phyloP scores from a whole-genome alignment of 2,888 invertebrate genomes.

The Netelia inedita region DNA sequence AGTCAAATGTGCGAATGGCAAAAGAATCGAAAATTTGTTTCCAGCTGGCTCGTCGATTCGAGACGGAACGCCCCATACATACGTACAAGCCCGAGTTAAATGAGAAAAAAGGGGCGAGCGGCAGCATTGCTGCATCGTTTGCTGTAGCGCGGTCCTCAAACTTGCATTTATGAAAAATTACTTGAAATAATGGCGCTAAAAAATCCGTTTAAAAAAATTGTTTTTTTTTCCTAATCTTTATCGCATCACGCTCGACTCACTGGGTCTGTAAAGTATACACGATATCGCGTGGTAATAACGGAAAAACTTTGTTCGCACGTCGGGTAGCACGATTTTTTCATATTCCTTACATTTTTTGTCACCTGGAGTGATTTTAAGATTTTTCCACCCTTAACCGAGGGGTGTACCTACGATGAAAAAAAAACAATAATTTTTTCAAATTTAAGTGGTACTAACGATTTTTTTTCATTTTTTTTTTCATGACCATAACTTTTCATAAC shows the following conservation, averaged over 20 bases:
- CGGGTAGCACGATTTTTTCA: neutral
- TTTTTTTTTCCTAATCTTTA: constrained; percentile 63
- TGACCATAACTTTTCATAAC: constrained; percentile 16
- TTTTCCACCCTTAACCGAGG: constrained; percentile 20
- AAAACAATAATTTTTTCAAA: neutral
- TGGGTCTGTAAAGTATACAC: neutral
- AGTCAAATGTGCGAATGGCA: too few relatives aligned
- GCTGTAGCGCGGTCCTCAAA: constrained; percentile 61
- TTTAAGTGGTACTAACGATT: neutral
- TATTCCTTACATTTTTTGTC: constrained; percentile 21
- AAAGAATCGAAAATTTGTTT: too few relatives aligned
- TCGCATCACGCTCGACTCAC: constrained; percentile 43
- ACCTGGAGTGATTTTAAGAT: constrained; percentile 14
- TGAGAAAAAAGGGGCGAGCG: neutral
- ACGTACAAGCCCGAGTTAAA: neutral
- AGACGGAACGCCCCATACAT: neutral
- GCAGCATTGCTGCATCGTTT: neutral
- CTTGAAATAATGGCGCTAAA: constrained; percentile 59
- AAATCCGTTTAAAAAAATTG: constrained; percentile 30
- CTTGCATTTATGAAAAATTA: constrained; percentile 69
- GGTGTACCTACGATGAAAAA: too few relatives aligned
- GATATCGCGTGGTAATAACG: constrained; percentile 16
- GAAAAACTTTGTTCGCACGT: constrained; percentile 12
- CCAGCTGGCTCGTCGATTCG: too few relatives aligned
- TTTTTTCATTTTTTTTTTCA: constrained; percentile 2